Percentiles rank a stretch among this genome's conserved stretches.
These are phyloP conservation scores for Cancer borealis DNA, from an alignment of 2,888 invertebrate genomes.

Conservation along the genomic window DNA sequence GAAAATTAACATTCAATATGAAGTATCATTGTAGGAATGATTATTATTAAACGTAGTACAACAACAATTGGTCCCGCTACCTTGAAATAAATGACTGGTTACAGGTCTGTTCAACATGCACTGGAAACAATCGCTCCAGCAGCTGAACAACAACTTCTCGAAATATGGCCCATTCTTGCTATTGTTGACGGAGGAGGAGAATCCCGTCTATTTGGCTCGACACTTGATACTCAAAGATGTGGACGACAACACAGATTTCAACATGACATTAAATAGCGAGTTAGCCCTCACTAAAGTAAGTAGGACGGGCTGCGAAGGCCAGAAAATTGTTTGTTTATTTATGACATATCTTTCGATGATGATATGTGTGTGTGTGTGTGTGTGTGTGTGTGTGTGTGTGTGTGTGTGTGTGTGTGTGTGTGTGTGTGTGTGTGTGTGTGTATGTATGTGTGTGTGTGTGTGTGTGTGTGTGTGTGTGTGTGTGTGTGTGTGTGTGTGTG, in stretches of 20 bases:
- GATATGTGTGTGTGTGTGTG: no score
- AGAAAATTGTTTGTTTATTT: not conserved
- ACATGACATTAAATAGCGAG: not conserved
- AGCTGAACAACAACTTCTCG: not conserved
- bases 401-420: no score
- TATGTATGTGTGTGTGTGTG: no score
- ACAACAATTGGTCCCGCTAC: not conserved
- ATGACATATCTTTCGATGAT: not conserved
- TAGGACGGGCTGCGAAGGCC: not conserved
- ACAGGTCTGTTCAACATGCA: not conserved
- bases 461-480: no score
- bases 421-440: no score
- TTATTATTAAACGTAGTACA: not conserved
- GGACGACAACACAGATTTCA: not conserved
- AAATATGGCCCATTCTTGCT: not conserved
- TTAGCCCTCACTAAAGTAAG: not conserved
- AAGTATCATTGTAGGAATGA: not conserved
- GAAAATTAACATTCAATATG: not conserved
- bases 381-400: no score
- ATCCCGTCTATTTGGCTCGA: constrained; percentile 7
- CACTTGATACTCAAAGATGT: not conserved
- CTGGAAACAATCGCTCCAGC: not conserved
- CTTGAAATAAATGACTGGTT: not conserved
- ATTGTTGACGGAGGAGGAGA: not conserved
- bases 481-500: no score